Conservation (phyloP, 1,140 invertebrate species). For the Eulimnadia texana region DNA sequence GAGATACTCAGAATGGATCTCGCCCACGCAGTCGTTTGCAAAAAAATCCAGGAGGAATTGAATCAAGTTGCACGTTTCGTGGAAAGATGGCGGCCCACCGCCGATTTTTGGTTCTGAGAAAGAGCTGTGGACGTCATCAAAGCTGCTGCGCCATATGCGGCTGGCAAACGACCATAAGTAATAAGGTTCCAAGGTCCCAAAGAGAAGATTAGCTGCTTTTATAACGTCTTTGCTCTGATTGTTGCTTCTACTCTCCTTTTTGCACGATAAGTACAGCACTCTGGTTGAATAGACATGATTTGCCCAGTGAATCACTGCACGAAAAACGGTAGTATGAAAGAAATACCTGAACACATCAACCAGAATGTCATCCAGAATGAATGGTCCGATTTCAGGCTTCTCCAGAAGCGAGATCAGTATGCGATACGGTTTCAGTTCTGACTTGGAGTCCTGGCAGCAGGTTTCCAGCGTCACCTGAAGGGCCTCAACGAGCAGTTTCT, state of each 20-base stretch:
- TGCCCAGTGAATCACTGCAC: conserved; percentile 6
- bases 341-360: conserved; percentile 64
- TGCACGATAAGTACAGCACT: conserved; percentile 36
- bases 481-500: conserved; percentile 47
- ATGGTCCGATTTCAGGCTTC: conserved; percentile 71
- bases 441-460: conserved; percentile 39
- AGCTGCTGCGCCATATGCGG: conserved; percentile 8
- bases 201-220: conserved; percentile 72
- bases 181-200: conserved; percentile 66
- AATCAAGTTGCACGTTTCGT: conserved; percentile 47
- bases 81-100: conserved; percentile 23
- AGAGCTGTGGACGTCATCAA: neutral
- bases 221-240: conserved; percentile 31
- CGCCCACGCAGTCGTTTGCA: conserved; percentile 59
- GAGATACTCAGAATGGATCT: conserved; percentile 63
- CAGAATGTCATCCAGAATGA: conserved; percentile 70
- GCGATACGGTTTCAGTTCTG: conserved; percentile 64
- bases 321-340: neutral
- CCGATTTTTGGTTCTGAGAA: conserved; percentile 23
- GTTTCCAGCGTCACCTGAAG: conserved; percentile 44
- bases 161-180: conserved; percentile 68
- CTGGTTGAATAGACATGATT: too few species aligned
- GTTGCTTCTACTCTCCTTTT: conserved; percentile 13
- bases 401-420: conserved; percentile 76
- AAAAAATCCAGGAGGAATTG: conserved; percentile 66